Evolutionary conservation across 1,140 invertebrate species (phyloP).

Genomic region (Eurosta solidaginis): DNA sequence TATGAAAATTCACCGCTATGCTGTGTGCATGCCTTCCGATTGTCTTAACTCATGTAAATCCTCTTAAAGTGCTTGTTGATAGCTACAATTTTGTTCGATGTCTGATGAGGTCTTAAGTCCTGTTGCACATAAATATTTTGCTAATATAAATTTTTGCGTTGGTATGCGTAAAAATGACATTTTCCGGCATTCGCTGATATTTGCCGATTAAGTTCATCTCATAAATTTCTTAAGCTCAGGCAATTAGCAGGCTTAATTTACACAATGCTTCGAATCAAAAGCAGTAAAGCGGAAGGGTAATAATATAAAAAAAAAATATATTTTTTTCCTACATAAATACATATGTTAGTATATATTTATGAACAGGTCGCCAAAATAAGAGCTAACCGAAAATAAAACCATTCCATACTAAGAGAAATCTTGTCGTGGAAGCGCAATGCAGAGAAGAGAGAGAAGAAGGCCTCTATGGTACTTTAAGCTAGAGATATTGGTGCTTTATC

Average conservation of each 20-base stretch:
- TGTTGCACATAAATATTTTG: too few relatives aligned
- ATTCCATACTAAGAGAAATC: too few relatives aligned
- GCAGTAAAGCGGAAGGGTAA: neutral
- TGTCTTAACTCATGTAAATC: neutral
- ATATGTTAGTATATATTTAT: too few relatives aligned
- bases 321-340: neutral
- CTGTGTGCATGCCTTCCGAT: neutral
- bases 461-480: too few relatives aligned
- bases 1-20: too few relatives aligned
- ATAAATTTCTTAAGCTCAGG: slow-evolving; percentile 5
- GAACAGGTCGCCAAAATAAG: too few relatives aligned
- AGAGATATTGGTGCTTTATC: too few relatives aligned
- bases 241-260: slow-evolving; percentile 3
- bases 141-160: too few relatives aligned
- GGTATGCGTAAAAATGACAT: neutral
- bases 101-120: neutral
- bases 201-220: neutral
- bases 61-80: neutral
- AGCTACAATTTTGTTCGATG: neutral
- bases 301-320: neutral
- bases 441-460: too few relatives aligned
- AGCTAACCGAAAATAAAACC: too few relatives aligned
- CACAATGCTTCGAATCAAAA: neutral
- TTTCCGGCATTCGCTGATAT: neutral
- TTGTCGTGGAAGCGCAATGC: too few relatives aligned